A percentile compares a stretch with the other conserved stretches of the same genome.
Conservation (phyloP, 2,113 vertebrate species). For the Synodontis membranacea region DNA sequence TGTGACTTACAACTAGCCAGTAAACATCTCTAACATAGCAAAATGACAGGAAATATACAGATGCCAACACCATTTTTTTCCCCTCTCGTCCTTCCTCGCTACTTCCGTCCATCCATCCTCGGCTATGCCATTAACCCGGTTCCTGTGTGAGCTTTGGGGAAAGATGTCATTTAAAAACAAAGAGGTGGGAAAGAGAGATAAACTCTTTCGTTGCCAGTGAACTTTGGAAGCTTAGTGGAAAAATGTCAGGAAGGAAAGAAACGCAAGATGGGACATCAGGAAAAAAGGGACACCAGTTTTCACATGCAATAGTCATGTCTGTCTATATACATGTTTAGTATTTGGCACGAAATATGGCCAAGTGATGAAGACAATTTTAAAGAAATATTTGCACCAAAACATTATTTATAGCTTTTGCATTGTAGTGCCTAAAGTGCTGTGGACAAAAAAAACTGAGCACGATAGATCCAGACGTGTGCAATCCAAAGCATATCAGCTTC, state of each 20-base stretch:
- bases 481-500: neutral
- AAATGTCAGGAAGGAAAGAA: constrained; percentile 20
- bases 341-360: neutral
- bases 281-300: constrained; percentile 20
- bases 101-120: constrained; percentile 75
- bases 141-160: constrained; percentile 80
- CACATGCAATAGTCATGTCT: neutral
- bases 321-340: neutral
- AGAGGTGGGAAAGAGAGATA: neutral
- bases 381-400: neutral
- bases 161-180: constrained; percentile 14
- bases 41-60: constrained; percentile 83
- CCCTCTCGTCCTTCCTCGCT: constrained; percentile 46
- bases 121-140: constrained; percentile 83
- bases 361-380: neutral
- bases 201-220: constrained; percentile 15
- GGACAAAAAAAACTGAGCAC: neutral
- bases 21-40: constrained; percentile 43
- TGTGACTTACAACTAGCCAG: constrained; percentile 17
- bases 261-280: neutral
- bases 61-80: constrained; percentile 67
- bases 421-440: neutral
- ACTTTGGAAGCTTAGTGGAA: constrained; percentile 31
- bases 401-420: neutral
- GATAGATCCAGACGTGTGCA: neutral